A percentile compares a stretch with the other conserved stretches of the same genome.
phyloP scores from a whole-genome alignment of 2,888 invertebrate genomes.

The Acleris sparsana region DNA sequence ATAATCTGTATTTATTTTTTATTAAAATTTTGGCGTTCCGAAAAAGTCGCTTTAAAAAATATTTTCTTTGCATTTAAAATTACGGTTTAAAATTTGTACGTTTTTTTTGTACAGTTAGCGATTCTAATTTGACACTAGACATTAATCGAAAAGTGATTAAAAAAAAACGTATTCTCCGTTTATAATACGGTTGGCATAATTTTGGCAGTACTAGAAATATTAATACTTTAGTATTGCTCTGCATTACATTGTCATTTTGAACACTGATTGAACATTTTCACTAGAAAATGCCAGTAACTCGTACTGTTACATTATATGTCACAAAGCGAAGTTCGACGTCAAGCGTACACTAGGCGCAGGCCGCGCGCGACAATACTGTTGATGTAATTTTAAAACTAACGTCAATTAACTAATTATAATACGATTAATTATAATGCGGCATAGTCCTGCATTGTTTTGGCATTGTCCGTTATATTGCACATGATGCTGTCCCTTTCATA shows the following conservation, averaged over 20 bases:
- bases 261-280: constrained; percentile 70
- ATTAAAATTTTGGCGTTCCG: constrained; percentile 82
- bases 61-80: constrained; percentile 75
- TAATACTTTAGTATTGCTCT: constrained; percentile 84
- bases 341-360: constrained; percentile 67
- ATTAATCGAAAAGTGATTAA: constrained; percentile 78
- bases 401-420: constrained; percentile 82
- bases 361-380: constrained; percentile 79
- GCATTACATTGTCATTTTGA: constrained; percentile 82
- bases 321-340: constrained; percentile 68
- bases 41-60: constrained; percentile 83
- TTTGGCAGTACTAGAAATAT: constrained; percentile 83
- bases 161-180: constrained; percentile 70
- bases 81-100: constrained; percentile 83
- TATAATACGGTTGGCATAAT: constrained; percentile 82
- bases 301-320: constrained; percentile 49
- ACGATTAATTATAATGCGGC: constrained; percentile 75
- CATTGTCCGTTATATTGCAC: constrained; percentile 81
- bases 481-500: constrained; percentile 60
- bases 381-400: constrained; percentile 78
- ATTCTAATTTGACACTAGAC: constrained; percentile 83
- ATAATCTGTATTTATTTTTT: constrained; percentile 76
- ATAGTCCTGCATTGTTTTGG: constrained; percentile 71
- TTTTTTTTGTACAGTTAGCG: constrained; percentile 82
- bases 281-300: constrained; percentile 59